These are phyloP conservation scores for Mesocricetus auratus DNA, from an alignment of 2,113 vertebrate species.

Conservation along the genomic window DNA sequence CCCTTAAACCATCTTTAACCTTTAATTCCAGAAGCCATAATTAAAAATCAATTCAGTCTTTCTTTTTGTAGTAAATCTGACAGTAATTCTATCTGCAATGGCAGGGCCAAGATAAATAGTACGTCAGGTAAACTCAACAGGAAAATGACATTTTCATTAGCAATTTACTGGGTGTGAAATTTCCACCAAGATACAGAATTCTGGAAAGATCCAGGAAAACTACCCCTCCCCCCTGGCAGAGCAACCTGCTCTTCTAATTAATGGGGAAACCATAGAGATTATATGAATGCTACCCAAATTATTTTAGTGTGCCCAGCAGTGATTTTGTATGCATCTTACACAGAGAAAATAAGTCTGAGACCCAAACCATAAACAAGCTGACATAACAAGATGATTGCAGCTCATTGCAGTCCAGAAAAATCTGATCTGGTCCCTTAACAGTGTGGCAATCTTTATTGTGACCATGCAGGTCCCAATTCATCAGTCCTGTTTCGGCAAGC, in stretches of 20 bases:
- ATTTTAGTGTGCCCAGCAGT: slow-evolving; percentile 69
- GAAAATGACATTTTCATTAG: slow-evolving; percentile 91
- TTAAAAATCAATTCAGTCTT: slow-evolving; percentile 87
- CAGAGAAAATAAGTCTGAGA: slow-evolving; percentile 72
- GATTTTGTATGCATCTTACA: slow-evolving; percentile 74
- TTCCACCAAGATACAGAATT: slow-evolving; percentile 84
- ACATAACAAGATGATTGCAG: slow-evolving; percentile 72
- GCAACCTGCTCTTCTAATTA: slow-evolving; percentile 84
- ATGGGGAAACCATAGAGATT: slow-evolving; percentile 76
- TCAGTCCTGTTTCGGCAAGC: slow-evolving; percentile 61
- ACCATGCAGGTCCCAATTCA: slow-evolving; percentile 63
- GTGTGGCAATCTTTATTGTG: background rate
- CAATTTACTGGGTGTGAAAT: slow-evolving; percentile 89
- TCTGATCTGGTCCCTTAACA: slow-evolving; percentile 73
- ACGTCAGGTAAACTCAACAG: slow-evolving; percentile 87
- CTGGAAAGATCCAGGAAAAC: slow-evolving; percentile 85
- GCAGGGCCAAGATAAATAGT: slow-evolving; percentile 87
- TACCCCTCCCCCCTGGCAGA: slow-evolving; percentile 72
- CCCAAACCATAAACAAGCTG: slow-evolving; percentile 71
- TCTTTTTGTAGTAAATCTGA: slow-evolving; percentile 85
- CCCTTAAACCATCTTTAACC: slow-evolving; percentile 85
- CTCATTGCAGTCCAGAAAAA: slow-evolving; percentile 70
- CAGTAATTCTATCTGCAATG: slow-evolving; percentile 87
- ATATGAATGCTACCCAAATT: slow-evolving; percentile 80
- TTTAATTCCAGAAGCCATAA: slow-evolving; percentile 85